phyloP scores from a whole-genome alignment of 2,797 vertebrate genomes.

The Peromyscus eremicus region DNA sequence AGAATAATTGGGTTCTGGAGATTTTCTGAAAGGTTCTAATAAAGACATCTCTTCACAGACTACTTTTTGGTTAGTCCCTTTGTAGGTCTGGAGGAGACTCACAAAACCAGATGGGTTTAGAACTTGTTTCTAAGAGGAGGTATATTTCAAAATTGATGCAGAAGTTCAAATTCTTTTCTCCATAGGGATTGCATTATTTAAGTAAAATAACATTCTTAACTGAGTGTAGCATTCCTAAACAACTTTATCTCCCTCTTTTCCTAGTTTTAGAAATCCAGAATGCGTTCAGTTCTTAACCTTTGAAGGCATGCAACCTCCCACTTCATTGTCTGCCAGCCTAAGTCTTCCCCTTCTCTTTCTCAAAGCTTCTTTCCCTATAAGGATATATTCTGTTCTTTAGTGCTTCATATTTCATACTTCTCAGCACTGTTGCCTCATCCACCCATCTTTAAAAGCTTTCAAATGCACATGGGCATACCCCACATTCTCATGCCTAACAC shows the following conservation, averaged over 20 bases:
- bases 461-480: background rate
- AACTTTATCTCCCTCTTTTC: background rate
- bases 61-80: constrained; percentile 32
- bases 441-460: background rate
- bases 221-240: constrained; percentile 57
- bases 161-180: constrained; percentile 56
- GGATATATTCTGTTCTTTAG: constrained; percentile 40
- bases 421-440: background rate
- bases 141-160: constrained; percentile 62
- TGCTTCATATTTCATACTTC: constrained; percentile 28
- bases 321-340: constrained; percentile 52
- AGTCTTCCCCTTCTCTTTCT: constrained; percentile 2
- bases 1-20: constrained; percentile 65
- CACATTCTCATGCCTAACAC: background rate
- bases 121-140: constrained; percentile 49
- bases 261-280: constrained; percentile 68
- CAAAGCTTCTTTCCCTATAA: constrained; percentile 54
- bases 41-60: constrained; percentile 58
- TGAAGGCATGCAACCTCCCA: constrained; percentile 68
- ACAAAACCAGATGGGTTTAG: constrained; percentile 41
- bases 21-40: constrained; percentile 65
- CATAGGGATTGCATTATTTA: constrained; percentile 55
- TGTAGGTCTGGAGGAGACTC: background rate
- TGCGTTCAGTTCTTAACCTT: constrained; percentile 68
- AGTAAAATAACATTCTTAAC: constrained; percentile 67